Conservation (phyloP, 2,797 vertebrate genomes). For the Xenentodon cancila region DNA sequence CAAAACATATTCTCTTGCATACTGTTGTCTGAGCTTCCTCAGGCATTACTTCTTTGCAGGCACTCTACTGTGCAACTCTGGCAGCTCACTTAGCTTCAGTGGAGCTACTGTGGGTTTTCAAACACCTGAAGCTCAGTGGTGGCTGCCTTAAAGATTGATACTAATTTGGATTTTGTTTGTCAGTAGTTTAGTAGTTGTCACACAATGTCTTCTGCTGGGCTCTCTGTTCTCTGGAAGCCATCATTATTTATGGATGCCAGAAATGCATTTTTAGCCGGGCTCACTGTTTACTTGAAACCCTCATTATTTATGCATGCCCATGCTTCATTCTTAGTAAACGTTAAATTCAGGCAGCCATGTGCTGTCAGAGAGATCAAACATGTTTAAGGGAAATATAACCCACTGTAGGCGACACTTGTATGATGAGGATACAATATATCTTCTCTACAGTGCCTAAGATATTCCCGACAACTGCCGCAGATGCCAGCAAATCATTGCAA, state of each 20-base stretch:
- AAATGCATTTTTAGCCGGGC: slow-evolving; percentile 70
- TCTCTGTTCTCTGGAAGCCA: slow-evolving; percentile 56
- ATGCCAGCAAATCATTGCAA: slow-evolving; percentile 68
- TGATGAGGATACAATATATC: slow-evolving; percentile 54
- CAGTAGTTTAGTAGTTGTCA: slow-evolving; percentile 80
- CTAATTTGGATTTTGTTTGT: slow-evolving; percentile 82
- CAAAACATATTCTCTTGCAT: slow-evolving; percentile 77
- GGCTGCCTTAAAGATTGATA: slow-evolving; percentile 73
- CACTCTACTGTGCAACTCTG: slow-evolving; percentile 63
- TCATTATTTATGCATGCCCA: slow-evolving; percentile 77
- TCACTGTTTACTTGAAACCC: slow-evolving; percentile 68
- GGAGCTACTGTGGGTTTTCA: slow-evolving; percentile 68
- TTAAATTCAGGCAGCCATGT: slow-evolving; percentile 69
- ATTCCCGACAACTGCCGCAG: slow-evolving; percentile 52
- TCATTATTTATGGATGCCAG: slow-evolving; percentile 76
- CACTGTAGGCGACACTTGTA: slow-evolving; percentile 39
- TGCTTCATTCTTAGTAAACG: slow-evolving; percentile 75
- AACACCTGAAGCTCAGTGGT: slow-evolving; percentile 77
- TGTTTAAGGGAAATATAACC: slow-evolving; percentile 52
- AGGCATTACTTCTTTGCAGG: slow-evolving; percentile 67
- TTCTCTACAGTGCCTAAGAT: slow-evolving; percentile 42
- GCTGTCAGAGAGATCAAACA: slow-evolving; percentile 56
- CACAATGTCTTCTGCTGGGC: slow-evolving; percentile 54
- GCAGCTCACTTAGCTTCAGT: slow-evolving; percentile 70
- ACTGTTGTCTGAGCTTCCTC: slow-evolving; percentile 73